Evolutionary conservation across 2,888 invertebrate species (phyloP), one percentile per base, ranked within the genome.

Genomic region (Arge pagana): DNA sequence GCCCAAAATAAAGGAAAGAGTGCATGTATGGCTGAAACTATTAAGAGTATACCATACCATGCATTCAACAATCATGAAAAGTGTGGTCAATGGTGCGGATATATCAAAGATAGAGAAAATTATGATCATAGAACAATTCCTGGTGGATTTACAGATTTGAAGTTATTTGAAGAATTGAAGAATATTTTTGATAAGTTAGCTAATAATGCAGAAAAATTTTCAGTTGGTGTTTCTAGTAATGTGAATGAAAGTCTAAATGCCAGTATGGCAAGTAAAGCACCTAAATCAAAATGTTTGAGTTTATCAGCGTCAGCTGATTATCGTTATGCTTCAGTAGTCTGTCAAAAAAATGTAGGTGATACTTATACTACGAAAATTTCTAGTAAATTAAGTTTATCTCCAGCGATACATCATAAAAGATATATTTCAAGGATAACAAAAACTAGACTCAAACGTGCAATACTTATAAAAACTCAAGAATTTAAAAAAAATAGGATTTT

Each of bases 41-140:
- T 57, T 15, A 43, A 40, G 30, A 55, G 50, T 23, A 57, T 57
- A n/a, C 52, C 50, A 11, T 19, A 43, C 4, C 53, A 55, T 21
- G 31, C 37, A 7, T 57, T 48, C 31, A 43, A 57, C 21, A 28
- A 40, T 2, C 54, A 57, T 28, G 53, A 51, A 4, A 43, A 55
- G 49, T 55, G 54, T 36, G 51, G 40, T 21, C 41, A 40, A 6
- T 58, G 56, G 60, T 60, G 60, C 37, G 33, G 36, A 16, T 55
- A 40, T 37, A 35, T 11, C 6, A 31, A 33, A 33, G 43, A 48
- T 26, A 24, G 16, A 19, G 51, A 52, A 21, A 37, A 37, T 16
- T 21, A 11, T 37, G 37, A 13, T 37, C n/a, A 16, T 21, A n/a
- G n/a, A n/a, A n/a, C n/a, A n/a, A n/a, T n/a, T n/a, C n/a, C n/a